Base-by-base conservation (phyloP, 2,113 vertebrate genomes). In the Cheirogaleus medius region DNA sequence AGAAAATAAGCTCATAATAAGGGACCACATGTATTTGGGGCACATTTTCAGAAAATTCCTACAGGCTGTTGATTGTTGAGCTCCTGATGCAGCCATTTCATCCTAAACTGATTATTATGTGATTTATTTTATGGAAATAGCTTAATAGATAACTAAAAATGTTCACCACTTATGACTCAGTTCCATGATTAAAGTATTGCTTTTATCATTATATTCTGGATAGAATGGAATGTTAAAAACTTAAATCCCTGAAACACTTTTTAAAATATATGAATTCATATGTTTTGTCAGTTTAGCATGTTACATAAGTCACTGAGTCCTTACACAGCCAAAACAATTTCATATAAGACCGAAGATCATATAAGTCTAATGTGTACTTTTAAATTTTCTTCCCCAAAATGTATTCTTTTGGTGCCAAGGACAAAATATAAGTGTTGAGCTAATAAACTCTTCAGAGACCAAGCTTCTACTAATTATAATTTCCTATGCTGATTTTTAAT, bases 391-490 rank as follows among this genome's bases (percentile, higher is more conserved):
- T 85, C 42, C 44, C 85, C 97, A 95, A 98, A 97, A 96, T 84
- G 1, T 18, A 96, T 98, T 95, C 97, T 97, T 95, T 96, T 94
- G 66, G 91, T 87, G 95, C 23, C 78, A 98, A 98, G 97, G 97
- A 98, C 96, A 98, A 98, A 98, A 98, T 98, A 96, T 95, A 98
- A 98, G 96, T 98, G 98, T 96, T 98, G 96, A 98, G 97, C 95
- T 98, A 99, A 98, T 98, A 98, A 97, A 97, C 74, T 97, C 98
- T 98, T 98, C 91, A 96, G 98, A 99, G 98, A 98, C 92, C 92
- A 93, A 98, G 95, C 95, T 97, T 85, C 87, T 97, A 93, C 97
- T 98, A 98, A 98, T 98, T 98, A 98, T 97, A 98, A 99, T 99
- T 98, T 98, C 94, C 97, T 97, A 87, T 94, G 96, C 96, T 98